Conservation (phyloP, 2,113 vertebrate genomes). For the Cavia aperea region DNA sequence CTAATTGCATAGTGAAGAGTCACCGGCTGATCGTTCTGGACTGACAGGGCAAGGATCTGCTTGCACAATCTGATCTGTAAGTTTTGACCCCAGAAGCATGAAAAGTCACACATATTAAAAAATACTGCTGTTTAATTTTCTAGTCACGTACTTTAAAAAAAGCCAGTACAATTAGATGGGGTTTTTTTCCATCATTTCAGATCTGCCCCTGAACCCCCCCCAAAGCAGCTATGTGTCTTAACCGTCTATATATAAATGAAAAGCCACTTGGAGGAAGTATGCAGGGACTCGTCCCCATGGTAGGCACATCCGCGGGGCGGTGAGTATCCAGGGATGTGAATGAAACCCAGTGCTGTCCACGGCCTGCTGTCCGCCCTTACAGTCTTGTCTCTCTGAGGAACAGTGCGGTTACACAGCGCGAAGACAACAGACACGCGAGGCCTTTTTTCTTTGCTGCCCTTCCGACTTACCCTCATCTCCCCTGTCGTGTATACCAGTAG, state of each 20-base stretch:
- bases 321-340: not conserved
- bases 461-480: not conserved
- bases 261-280: slow-evolving; percentile 1
- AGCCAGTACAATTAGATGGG: slow-evolving; percentile 66
- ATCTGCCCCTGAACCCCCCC: slow-evolving; percentile 55
- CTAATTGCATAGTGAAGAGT: not conserved
- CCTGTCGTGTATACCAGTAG: not conserved
- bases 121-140: slow-evolving; percentile 71
- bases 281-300: not conserved
- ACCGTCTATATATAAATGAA: not conserved
- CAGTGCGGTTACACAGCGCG: not conserved
- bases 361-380: slow-evolving; percentile 1
- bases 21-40: not conserved
- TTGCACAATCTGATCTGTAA: not conserved
- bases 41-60: not conserved
- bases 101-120: slow-evolving; percentile 68
- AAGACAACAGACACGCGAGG: not conserved
- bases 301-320: slow-evolving; percentile 1
- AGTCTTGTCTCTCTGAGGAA: slow-evolving; percentile 24
- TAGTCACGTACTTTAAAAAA: slow-evolving; percentile 66
- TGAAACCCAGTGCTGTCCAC: not conserved
- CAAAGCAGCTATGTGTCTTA: slow-evolving; percentile 47
- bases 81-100: slow-evolving; percentile 45
- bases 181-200: slow-evolving; percentile 25
- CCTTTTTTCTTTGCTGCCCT: not conserved